These are phyloP conservation scores for Oncorhynchus mykiss DNA, from an alignment of 2,113 vertebrate species.

Conservation along the genomic window DNA sequence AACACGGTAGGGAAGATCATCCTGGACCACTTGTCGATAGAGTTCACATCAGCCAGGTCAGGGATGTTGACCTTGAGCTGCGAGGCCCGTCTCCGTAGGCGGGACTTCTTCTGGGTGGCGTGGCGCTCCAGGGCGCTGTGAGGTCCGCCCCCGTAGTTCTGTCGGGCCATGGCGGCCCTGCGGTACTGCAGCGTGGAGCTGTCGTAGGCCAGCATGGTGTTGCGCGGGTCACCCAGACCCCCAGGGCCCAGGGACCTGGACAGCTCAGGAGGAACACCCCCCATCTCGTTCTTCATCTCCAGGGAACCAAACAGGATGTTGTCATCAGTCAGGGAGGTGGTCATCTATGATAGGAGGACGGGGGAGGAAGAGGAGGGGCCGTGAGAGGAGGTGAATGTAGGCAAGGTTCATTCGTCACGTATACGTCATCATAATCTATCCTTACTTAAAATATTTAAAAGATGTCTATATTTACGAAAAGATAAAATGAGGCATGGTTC, in stretches of 20 bases:
- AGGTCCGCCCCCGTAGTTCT: slow-evolving; percentile 82
- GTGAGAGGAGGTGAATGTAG: slow-evolving; percentile 58
- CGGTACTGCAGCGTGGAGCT: slow-evolving; percentile 95
- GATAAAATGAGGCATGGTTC: no score
- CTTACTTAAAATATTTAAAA: neutral
- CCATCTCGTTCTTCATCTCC: slow-evolving; percentile 99
- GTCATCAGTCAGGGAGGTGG: slow-evolving; percentile 80
- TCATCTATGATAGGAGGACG: slow-evolving; percentile 80
- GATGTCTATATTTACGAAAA: neutral
- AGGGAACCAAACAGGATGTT: slow-evolving; percentile 96
- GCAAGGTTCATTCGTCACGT: slow-evolving; percentile 1
- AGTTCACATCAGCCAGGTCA: slow-evolving; percentile 98
- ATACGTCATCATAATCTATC: neutral
- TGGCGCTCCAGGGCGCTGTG: slow-evolving; percentile 95
- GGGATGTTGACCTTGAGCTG: slow-evolving; percentile 99
- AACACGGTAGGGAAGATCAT: slow-evolving; percentile 99
- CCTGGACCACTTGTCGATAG: slow-evolving; percentile 98
- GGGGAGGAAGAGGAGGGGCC: slow-evolving; percentile 52
- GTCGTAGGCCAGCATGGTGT: slow-evolving; percentile 96
- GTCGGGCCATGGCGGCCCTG: slow-evolving; percentile 90
- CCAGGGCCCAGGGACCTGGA: slow-evolving; percentile 84
- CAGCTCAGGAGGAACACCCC: slow-evolving; percentile 86
- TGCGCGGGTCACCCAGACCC: slow-evolving; percentile 82
- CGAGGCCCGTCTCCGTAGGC: slow-evolving; percentile 94
- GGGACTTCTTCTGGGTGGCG: slow-evolving; percentile 94